Evolutionary conservation across 2,888 invertebrate species (phyloP), one percentile per base, ranked within the genome.

Genomic region (Microctonus aethiopoides): DNA sequence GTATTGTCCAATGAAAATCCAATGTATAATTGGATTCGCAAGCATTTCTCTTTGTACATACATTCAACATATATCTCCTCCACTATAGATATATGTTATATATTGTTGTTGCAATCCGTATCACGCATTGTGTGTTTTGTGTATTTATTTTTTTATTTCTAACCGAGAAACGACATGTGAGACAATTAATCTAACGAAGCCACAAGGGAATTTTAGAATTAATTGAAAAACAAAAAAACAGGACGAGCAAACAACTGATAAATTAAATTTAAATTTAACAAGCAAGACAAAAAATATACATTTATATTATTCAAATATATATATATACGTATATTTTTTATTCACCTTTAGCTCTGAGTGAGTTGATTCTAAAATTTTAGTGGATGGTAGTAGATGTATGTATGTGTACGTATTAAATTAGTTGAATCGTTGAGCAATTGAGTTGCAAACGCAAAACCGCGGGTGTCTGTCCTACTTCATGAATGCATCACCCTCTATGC

Each of bases 391-490:
- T n/a, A n/a, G n/a, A n/a, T n/a, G n/a, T n/a, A n/a, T n/a, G n/a
- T n/a, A n/a, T n/a, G n/a, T n/a, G n/a, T n/a, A n/a, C n/a, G 39
- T 13, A 39, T 22, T 39, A 29, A 62, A 62, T 62, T 61, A 68
- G 62, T 39, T 56, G n/a, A 36, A 61, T 52, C 11, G 20, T 11
- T 26, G 0, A 41, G 41, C 46, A 24, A 62, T 68, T 41, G 56
- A 62, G 56, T 68, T 68, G 39, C 20, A 62, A 62, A 54, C 56
- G 32, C 20, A 26, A 36, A 68, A 68, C 39, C 68, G 29, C 62
- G 22, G 24, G n/a, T 6, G 39, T 22, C 56, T 41, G 39, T 26
- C 5, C 62, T 41, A 26, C 46, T 61, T 41, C 57, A 6, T 16
- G 32, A 67, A 61, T n/a, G n/a, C n/a, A n/a, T n/a, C n/a, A n/a